Conservation (phyloP, 2,797 vertebrate species). For the Octomys mimax region DNA sequence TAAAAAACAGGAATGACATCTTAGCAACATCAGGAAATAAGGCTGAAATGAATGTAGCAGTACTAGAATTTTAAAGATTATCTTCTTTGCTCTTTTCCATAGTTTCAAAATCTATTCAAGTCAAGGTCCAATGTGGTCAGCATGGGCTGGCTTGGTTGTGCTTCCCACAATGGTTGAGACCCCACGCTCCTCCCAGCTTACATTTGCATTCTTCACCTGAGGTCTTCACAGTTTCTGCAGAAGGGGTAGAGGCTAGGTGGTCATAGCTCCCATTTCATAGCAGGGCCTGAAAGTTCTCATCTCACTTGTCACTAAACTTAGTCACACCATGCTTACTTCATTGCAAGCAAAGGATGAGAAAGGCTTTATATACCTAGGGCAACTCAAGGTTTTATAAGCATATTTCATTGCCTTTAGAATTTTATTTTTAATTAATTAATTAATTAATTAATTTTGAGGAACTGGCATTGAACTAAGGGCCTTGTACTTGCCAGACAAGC, state of each 20-base stretch:
- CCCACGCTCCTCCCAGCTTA: neutral
- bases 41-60: neutral
- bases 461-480: too few relatives aligned
- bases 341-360: neutral
- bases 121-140: neutral
- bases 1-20: slow-evolving; percentile 39
- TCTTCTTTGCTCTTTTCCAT: neutral
- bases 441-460: too few relatives aligned
- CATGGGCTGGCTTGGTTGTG: neutral
- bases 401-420: neutral
- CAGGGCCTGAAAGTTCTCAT: neutral
- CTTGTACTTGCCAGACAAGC: too few relatives aligned
- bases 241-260: neutral
- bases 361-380: neutral
- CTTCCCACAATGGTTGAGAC: accelerated
- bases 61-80: neutral
- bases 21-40: neutral
- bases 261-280: neutral
- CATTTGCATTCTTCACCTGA: accelerated
- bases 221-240: neutral
- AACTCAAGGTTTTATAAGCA: neutral
- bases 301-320: neutral
- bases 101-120: neutral
- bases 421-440: neutral
- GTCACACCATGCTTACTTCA: neutral